These are phyloP conservation scores for Haliclona indistincta DNA, from an alignment of 37 sponge, comb jelly and placozoan species.

Conservation along the genomic window DNA sequence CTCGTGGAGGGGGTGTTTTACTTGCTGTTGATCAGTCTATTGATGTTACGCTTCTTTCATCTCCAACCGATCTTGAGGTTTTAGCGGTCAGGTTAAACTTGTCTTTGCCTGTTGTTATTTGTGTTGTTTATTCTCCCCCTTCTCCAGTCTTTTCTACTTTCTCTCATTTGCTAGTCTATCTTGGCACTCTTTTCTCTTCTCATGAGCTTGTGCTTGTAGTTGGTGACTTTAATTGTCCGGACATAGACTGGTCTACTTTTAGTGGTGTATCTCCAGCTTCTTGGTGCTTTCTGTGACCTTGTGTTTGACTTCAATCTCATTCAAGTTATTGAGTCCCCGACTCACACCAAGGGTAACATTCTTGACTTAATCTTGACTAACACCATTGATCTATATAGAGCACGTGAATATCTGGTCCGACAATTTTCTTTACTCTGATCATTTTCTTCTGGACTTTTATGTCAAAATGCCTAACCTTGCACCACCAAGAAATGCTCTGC, in stretches of 20 bases:
- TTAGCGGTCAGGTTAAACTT: background rate
- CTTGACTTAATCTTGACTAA: slow-evolving; percentile 35
- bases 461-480: background rate
- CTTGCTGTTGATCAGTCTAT: slow-evolving; percentile 9
- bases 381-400: background rate
- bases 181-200: background rate
- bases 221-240: too few species aligned
- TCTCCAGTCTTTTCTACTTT: background rate
- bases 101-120: background rate
- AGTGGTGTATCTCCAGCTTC: background rate
- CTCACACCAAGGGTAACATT: slow-evolving; percentile 35
- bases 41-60: slow-evolving; percentile 2
- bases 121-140: slow-evolving; percentile 25
- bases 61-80: slow-evolving; percentile 17
- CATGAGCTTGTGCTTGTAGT: slow-evolving; percentile 8
- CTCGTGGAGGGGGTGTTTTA: slow-evolving; percentile 39
- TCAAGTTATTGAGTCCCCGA: slow-evolving; percentile 21
- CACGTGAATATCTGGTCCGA: too few species aligned
- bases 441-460: slow-evolving; percentile 1
- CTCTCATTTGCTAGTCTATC: background rate
- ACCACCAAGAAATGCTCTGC: background rate
- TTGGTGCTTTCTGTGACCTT: slow-evolving; percentile 15
- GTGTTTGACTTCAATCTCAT: slow-evolving; percentile 26
- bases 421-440: slow-evolving; percentile 17
- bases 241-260: slow-evolving; percentile 31